Evolutionary conservation across 2,888 invertebrate genomes (phyloP).

Genomic region (Masnerella sp.): DNA sequence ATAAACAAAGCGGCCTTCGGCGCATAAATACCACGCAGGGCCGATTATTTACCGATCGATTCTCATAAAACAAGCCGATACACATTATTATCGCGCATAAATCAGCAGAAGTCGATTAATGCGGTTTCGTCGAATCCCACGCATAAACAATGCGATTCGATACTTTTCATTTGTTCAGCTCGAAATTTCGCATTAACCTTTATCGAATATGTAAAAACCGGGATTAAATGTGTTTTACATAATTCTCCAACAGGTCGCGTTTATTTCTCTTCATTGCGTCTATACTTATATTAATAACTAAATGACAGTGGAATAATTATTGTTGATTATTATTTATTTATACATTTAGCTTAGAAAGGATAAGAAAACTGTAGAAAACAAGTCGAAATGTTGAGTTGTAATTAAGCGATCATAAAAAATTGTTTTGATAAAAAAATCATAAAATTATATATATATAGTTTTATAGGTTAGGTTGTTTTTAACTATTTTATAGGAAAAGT

Average conservation of each 20-base stretch:
- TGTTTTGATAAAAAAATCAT: no score
- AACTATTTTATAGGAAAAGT: not conserved
- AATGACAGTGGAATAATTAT: no score
- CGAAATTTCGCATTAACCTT: conserved; percentile 42
- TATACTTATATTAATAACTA: no score
- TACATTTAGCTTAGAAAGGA: no score
- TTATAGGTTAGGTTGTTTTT: no score
- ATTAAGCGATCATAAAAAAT: no score
- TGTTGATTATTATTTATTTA: no score
- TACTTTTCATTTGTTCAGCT: conserved; percentile 35
- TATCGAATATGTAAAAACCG: conserved; percentile 28
- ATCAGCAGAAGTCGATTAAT: conserved; percentile 39
- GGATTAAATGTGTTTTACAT: not conserved
- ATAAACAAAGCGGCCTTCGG: conserved; percentile 47
- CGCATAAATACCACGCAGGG: conserved; percentile 25
- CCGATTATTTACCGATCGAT: conserved; percentile 35
- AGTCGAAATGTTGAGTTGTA: no score
- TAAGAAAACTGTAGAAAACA: no score
- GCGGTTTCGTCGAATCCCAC: conserved; percentile 34
- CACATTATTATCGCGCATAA: conserved; percentile 43
- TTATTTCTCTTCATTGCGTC: no score
- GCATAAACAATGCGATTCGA: conserved; percentile 32
- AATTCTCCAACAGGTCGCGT: no score
- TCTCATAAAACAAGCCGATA: conserved; percentile 44
- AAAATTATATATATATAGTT: no score